Conservation (phyloP, 2,797 vertebrate genomes). For the Danio choprae region DNA sequence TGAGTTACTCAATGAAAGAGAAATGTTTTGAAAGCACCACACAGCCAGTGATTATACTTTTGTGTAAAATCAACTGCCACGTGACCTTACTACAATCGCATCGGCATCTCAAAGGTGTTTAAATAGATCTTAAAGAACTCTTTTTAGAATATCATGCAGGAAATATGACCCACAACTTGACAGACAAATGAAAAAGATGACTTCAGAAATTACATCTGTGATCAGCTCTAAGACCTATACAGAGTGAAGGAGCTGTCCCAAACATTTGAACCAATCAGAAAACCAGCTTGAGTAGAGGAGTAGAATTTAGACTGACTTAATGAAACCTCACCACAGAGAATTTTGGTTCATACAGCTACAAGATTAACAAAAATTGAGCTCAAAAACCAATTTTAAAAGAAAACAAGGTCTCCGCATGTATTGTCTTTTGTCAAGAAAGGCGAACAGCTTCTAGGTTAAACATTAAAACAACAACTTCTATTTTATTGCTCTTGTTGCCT, state of each 20-base stretch:
- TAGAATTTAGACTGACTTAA: not conserved
- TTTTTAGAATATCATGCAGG: not conserved
- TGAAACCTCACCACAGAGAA: not conserved
- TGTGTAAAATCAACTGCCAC: not conserved
- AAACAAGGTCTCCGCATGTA: not conserved
- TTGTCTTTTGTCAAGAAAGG: not conserved
- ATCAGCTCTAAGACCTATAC: not conserved
- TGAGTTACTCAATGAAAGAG: not conserved
- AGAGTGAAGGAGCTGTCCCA: not conserved
- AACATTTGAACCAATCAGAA: conserved; percentile 3
- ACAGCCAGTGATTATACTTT: not conserved
- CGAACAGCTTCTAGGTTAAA: not conserved
- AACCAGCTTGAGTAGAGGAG: not conserved
- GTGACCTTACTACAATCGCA: not conserved
- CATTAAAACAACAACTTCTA: not conserved
- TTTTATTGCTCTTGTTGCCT: not conserved
- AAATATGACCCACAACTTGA: not conserved
- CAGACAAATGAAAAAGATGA: not conserved
- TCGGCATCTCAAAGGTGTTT: not conserved
- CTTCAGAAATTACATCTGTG: not conserved
- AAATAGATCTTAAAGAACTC: not conserved
- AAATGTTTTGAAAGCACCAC: not conserved
- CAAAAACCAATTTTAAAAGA: not conserved
- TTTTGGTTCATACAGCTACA: not conserved
- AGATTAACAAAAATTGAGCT: not conserved